These are phyloP conservation scores for Pachycephus smyrnensis DNA, from an alignment of 2,888 invertebrate genomes.

Conservation along the genomic window DNA sequence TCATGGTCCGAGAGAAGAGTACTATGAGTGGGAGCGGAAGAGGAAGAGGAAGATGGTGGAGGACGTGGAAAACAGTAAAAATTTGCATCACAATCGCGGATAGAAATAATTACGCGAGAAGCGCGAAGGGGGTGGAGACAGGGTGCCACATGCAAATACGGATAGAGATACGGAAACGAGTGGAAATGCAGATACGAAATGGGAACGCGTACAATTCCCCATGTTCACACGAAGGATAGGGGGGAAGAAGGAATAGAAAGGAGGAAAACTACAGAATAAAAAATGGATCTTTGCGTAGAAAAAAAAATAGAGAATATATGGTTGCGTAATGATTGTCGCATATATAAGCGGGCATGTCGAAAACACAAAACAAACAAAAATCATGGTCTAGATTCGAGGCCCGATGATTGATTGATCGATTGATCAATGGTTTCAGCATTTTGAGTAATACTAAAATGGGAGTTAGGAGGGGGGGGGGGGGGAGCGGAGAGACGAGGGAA, in stretches of 20 bases:
- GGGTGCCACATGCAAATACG: constrained; percentile 47
- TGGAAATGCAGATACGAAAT: constrained; percentile 52
- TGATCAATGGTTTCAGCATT: no score
- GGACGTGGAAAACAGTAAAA: constrained; percentile 57
- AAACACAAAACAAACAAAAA: no score
- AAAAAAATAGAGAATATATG: background rate
- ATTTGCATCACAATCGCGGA: constrained; percentile 67
- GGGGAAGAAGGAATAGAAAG: background rate
- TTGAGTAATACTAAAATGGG: constrained; percentile 17
- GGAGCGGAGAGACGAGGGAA: constrained; percentile 14
- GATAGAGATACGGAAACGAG: constrained; percentile 32
- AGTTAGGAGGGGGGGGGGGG: constrained; percentile 16
- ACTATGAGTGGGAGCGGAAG: constrained; percentile 18
- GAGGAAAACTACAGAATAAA: background rate
- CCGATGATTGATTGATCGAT: no score
- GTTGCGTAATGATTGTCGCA: background rate
- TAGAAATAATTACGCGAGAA: constrained; percentile 66
- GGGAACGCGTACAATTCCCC: background rate
- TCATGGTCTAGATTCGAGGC: no score
- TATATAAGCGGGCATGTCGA: no score
- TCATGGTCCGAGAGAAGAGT: constrained; percentile 28
- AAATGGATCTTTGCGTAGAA: background rate
- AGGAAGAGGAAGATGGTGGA: constrained; percentile 24
- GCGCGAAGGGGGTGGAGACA: constrained; percentile 41
- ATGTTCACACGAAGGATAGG: background rate